phyloP scores from a whole-genome alignment of 2,888 invertebrate species.

The Lordiphosa fenestrarum region DNA sequence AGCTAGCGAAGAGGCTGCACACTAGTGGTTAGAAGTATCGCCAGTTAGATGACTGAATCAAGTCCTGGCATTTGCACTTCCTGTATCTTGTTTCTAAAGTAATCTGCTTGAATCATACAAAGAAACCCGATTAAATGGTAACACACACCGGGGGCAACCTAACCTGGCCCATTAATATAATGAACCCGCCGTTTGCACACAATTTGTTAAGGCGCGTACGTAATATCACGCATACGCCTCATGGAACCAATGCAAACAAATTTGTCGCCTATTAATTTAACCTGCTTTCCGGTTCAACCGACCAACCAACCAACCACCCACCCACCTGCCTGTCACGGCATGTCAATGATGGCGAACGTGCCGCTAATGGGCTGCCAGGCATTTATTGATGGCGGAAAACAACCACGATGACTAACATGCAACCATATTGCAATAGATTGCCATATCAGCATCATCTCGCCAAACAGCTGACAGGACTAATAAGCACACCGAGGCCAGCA shows the following conservation, averaged over 20 bases:
- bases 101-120: too few relatives aligned
- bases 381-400: conserved; percentile 37
- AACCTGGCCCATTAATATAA: background rate
- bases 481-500: conserved; percentile 22
- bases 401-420: conserved; percentile 18
- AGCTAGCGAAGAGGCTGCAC: too few relatives aligned
- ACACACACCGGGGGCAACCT: too few relatives aligned
- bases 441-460: conserved; percentile 8
- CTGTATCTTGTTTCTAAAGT: too few relatives aligned
- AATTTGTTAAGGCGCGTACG: conserved; percentile 7
- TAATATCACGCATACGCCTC: conserved; percentile 25
- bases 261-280: background rate
- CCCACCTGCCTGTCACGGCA: conserved; percentile 11
- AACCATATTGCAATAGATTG: conserved; percentile 25
- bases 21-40: too few relatives aligned
- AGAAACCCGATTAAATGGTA: too few relatives aligned
- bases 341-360: conserved; percentile 33
- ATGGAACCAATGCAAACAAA: conserved; percentile 14
- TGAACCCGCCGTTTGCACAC: background rate
- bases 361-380: conserved; percentile 38
- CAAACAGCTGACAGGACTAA: conserved; percentile 35
- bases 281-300: conserved; percentile 1
- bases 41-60: too few relatives aligned
- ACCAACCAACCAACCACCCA: background rate
- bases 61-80: too few relatives aligned